Conservation (phyloP, 35 echinoderm and acorn worm species). For the Apostichopus californicus region DNA sequence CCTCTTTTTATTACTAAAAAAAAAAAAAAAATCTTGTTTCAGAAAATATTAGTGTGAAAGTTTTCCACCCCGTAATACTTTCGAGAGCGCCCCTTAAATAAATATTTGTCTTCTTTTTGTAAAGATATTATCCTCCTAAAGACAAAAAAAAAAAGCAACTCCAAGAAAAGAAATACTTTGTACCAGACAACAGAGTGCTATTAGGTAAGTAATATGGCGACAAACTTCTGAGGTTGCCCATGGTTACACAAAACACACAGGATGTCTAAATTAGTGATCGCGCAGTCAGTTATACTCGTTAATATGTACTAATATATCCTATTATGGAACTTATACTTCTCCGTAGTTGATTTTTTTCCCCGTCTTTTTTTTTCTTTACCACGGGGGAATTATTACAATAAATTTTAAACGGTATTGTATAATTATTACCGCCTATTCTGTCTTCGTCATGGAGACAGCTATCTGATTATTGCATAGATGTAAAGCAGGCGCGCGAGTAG, state of each 20-base stretch:
- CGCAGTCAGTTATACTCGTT: background rate
- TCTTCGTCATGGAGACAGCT: constrained; percentile 35
- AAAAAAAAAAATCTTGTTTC: too few relatives aligned
- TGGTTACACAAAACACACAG: background rate
- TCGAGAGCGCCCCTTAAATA: too few relatives aligned
- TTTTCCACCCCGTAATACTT: too few relatives aligned
- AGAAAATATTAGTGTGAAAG: too few relatives aligned
- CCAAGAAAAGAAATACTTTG: background rate
- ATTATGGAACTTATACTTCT: background rate
- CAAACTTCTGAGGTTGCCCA: background rate
- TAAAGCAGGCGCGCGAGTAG: constrained; percentile 18
- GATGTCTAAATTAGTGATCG: background rate
- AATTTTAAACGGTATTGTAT: constrained; percentile 26
- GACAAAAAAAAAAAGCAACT: background rate
- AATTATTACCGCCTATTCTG: constrained; percentile 14
- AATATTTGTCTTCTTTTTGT: too few relatives aligned
- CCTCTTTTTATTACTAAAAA: too few relatives aligned
- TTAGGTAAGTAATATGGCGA: constrained; percentile 22
- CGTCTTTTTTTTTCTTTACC: background rate
- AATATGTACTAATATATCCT: background rate
- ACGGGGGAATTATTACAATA: background rate
- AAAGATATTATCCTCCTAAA: background rate
- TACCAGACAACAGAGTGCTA: constrained; percentile 1
- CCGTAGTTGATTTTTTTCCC: background rate
- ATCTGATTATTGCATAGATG: constrained; percentile 20